Percentiles rank a stretch among this genome's conserved stretches.
Evolutionary conservation across 2,797 vertebrate species (phyloP).

Genomic region (Cirrhinus mrigala): DNA sequence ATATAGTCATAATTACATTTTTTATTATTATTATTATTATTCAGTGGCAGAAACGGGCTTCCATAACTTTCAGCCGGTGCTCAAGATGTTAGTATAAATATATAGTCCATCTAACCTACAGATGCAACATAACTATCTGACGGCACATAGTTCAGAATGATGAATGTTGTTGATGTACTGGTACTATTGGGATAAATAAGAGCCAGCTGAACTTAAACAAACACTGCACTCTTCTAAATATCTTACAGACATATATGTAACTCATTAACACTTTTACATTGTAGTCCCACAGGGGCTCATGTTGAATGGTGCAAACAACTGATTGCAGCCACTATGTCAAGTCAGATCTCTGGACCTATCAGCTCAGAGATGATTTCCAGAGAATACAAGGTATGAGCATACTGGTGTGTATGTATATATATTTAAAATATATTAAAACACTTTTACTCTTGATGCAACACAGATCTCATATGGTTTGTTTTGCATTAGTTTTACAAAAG

Average conservation of each 20-base stretch:
- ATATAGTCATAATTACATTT: background rate
- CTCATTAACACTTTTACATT: constrained; percentile 5
- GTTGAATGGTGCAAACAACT: constrained; percentile 99
- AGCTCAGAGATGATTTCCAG: constrained; percentile 80
- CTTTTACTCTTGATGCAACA: background rate
- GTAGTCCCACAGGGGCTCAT: constrained; percentile 91
- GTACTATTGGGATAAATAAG: background rate
- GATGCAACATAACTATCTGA: background rate
- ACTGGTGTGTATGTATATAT: background rate
- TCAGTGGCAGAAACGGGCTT: background rate
- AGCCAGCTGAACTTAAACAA: background rate
- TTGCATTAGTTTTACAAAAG: background rate
- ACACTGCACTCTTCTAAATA: background rate
- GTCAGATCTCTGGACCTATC: constrained; percentile 86
- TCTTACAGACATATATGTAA: background rate
- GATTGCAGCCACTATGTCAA: constrained; percentile 95
- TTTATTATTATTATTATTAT: background rate
- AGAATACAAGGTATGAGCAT: constrained; percentile 85
- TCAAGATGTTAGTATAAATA: background rate
- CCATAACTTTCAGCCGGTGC: too few relatives aligned
- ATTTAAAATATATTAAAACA: background rate
- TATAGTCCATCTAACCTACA: background rate
- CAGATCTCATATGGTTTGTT: background rate
- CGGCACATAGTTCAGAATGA: background rate
- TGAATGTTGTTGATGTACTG: background rate